Evolutionary conservation across 2,888 invertebrate genomes (phyloP), one percentile per base, ranked within the genome.

Genomic region (Helobdella robusta): DNA sequence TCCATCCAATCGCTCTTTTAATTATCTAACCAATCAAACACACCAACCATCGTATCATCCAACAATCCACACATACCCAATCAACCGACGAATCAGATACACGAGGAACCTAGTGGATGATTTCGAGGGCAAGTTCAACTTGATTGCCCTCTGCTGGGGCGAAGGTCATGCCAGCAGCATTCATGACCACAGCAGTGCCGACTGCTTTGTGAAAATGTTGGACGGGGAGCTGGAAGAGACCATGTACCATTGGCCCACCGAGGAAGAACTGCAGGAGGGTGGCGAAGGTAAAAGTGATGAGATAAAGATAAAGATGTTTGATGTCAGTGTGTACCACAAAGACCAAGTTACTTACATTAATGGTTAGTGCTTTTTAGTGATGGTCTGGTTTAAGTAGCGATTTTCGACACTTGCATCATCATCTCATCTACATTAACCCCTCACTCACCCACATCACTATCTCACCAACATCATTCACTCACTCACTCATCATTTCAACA

Each of bases 121-220:
- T 67, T 98, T 97, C 3, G 97, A 98, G 77, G 95, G 92, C 0
- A 91, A 90, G 77, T 98, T 93, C 81, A 98, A 98, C 81, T 82
- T 98, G 71, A 92, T 98, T 87, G 84, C 93, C 34, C 81, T 98
- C n/a, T 97, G 97, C 80, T 98, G 98, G 97, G 91, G 92, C 25
- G 91, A 93, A 77, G 91, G 90, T 0, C 91, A 93, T 71, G 89
- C 44, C 0, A 91, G 94, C 0, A 87, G 89, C 11, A 93, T 98
- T 71, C 98, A 98, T 78, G 94, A 95, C 79, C 98, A 98, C 76
- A 67, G 66, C 0, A 85, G 94, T 75, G 87, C 95, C 0, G 94
- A 98, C 77, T 98, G 98, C 79, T 93, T 98, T 79, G 93, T 98
- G 89, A 98, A 95, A 72, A 84, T 91, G 69, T 83, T 95, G 0